Base-by-base conservation (phyloP, 2,888 invertebrate genomes). In the Euphydryas editha region DNA sequence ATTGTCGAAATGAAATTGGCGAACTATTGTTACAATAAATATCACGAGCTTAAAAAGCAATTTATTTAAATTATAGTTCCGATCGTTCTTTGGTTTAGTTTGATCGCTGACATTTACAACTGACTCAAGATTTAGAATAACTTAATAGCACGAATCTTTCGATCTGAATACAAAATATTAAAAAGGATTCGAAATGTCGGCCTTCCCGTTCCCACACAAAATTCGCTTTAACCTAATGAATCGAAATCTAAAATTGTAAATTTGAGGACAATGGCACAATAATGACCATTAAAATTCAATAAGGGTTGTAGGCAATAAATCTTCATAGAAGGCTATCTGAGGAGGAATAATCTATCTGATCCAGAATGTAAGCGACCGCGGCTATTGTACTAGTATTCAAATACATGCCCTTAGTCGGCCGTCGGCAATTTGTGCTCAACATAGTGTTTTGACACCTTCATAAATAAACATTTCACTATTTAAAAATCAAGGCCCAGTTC, bases 291-390 rank as follows among this genome's bases (percentile, higher is more conserved):
- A 89, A 89, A 88, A 90, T 91, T 90, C 88, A 91, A 89, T 90
- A 87, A 84, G 84, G 78, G 78, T 74, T 76, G 78, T 74, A 75
- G 78, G 86, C 83, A 89, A 91, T 92, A 92, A 91, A 91, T 92
- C 90, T 84, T 87, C 85, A 81, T 82, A 89, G 83, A 91, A 91
- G 92, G 92, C 92, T 92, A 92, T 92, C 92, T 83, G 76, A 81
- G 76, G 73, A 82, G 86, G 86, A 85, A 85, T 84, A 80, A 90
- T 92, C 91, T 84, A 90, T 91, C 91, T 83, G 87, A 90, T 90
- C 82, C 87, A 82, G 86, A 79, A 79, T 76, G 78, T 77, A 76
- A 70, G 79, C 49, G 49, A 51, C 80, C 74, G 74, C 71, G 81
- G 75, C 84, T 79, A 85, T 87, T 86, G 86, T 86, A 72, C 74